phyloP scores from a whole-genome alignment of 1,140 invertebrate genomes.

The Platyura marginata region DNA sequence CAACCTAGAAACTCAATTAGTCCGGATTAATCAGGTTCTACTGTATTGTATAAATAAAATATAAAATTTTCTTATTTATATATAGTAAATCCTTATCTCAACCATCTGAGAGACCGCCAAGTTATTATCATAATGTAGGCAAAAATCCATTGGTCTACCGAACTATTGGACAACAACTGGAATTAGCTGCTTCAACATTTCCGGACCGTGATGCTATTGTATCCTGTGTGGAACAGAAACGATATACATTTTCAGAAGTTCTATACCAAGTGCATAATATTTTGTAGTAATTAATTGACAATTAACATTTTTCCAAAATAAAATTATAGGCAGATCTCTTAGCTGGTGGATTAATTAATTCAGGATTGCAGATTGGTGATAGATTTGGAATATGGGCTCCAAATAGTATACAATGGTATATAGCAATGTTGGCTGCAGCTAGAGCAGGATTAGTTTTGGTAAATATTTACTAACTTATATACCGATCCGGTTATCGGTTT shows the following conservation, averaged over 20 bases:
- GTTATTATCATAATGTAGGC: slow-evolving; percentile 29
- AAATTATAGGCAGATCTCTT: slow-evolving; percentile 46
- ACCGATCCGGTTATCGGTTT: slow-evolving; percentile 1
- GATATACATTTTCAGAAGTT: slow-evolving; percentile 41
- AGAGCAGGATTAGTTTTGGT: slow-evolving; percentile 69
- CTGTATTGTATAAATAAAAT: too few species aligned
- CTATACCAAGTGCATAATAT: slow-evolving; percentile 31
- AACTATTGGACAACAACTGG: slow-evolving; percentile 43
- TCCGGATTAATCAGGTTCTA: too few species aligned
- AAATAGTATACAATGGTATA: slow-evolving; percentile 67
- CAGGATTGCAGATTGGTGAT: slow-evolving; percentile 68
- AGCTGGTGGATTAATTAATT: slow-evolving; percentile 54
- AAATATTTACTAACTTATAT: too few species aligned
- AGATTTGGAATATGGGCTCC: slow-evolving; percentile 76
- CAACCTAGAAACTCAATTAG: too few species aligned
- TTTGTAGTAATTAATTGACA: slow-evolving; percentile 3
- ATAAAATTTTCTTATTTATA: too few species aligned
- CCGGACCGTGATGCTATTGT: slow-evolving; percentile 37
- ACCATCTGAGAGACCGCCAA: too few species aligned
- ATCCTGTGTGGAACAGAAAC: slow-evolving; percentile 36
- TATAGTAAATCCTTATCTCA: too few species aligned
- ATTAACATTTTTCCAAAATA: background rate
- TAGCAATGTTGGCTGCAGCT: slow-evolving; percentile 56
- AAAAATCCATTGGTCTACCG: slow-evolving; percentile 31
- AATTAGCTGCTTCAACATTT: slow-evolving; percentile 31